A percentile compares a stretch with the other conserved stretches of the same genome.
phyloP scores from a whole-genome alignment of 2,113 vertebrate species.

The Vicugna pacos region DNA sequence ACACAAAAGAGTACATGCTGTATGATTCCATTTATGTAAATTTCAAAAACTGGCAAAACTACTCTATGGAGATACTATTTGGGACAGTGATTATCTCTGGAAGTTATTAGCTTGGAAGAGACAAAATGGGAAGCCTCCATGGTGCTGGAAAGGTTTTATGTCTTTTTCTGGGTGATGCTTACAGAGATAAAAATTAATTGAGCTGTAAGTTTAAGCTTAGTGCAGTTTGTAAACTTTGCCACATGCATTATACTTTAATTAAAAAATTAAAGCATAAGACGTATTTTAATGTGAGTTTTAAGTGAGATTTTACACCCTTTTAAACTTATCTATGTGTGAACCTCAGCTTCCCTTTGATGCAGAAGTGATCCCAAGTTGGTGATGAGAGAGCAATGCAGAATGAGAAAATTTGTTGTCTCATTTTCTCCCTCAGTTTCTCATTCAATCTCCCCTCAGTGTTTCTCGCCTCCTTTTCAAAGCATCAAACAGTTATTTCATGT shows the following conservation, averaged over 20 bases:
- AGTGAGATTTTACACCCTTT: background rate
- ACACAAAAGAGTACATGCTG: background rate
- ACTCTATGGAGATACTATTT: background rate
- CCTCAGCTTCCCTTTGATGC: background rate
- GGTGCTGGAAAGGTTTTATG: background rate
- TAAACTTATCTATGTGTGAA: background rate
- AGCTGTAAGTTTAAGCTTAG: background rate
- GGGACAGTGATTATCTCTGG: background rate
- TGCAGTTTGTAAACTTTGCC: background rate
- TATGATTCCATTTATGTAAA: background rate
- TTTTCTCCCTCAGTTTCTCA: background rate
- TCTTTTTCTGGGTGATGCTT: background rate
- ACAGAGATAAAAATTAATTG: background rate
- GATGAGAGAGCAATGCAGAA: background rate
- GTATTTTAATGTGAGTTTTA: background rate
- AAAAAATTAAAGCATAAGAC: background rate
- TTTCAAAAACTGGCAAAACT: background rate
- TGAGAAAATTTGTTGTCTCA: background rate
- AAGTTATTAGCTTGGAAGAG: background rate
- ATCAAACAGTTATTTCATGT: conserved; percentile 4
- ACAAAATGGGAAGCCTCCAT: too few species aligned
- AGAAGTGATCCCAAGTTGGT: background rate
- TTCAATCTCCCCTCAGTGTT: background rate
- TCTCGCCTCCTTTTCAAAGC: conserved; percentile 28
- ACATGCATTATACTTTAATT: background rate